phyloP scores from a whole-genome alignment of 2,797 vertebrate genomes.

The Catamblyrhynchus diadema region DNA sequence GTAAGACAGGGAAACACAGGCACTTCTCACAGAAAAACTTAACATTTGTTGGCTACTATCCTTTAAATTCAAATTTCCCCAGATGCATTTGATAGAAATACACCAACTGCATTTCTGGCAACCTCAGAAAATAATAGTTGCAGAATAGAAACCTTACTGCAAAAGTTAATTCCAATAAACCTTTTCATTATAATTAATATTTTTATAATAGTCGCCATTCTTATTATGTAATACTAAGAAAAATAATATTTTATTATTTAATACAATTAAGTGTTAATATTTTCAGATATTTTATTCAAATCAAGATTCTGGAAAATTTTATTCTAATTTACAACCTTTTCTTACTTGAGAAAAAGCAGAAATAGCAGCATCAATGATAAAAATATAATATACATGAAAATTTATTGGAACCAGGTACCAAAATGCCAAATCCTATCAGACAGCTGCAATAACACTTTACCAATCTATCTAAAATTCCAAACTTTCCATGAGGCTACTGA shows the following conservation, averaged over 20 bases:
- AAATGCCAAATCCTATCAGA: neutral
- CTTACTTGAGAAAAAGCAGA: neutral
- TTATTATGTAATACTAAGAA: neutral
- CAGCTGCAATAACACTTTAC: neutral
- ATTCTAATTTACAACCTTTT: neutral
- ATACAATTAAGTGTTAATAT: neutral
- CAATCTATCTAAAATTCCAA: neutral
- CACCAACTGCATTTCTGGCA: neutral
- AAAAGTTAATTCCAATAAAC: neutral
- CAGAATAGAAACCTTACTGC: neutral
- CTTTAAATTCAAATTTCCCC: neutral
- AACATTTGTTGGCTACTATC: rapidly evolving
- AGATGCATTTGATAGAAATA: neutral
- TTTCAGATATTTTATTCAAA: neutral
- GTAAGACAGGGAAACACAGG: neutral
- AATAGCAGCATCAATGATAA: neutral
- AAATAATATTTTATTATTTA: too few relatives aligned
- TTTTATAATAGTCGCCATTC: neutral
- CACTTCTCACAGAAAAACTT: neutral
- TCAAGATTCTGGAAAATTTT: neutral
- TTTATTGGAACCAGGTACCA: neutral
- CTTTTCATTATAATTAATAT: neutral
- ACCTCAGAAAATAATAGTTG: neutral
- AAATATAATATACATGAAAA: neutral
- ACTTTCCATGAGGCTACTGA: neutral